phyloP scores from a whole-genome alignment of 2,797 vertebrate species.

The Schizopygopsis pylzovi region DNA sequence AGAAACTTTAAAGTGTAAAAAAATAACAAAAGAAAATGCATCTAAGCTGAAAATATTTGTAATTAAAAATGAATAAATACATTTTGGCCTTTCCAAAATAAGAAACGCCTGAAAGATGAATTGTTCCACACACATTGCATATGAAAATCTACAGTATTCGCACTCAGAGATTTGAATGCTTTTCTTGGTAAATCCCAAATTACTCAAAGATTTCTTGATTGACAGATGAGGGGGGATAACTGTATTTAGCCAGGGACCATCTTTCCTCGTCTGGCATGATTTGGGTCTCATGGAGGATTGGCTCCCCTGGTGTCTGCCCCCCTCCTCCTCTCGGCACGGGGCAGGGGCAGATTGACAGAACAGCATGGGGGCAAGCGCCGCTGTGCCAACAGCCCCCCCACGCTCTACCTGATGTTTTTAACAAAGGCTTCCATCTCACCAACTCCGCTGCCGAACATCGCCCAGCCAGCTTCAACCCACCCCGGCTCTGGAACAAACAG shows the following conservation, averaged over 20 bases:
- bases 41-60: background rate
- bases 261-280: conserved; percentile 61
- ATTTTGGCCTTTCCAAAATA: conserved; percentile 13
- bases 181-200: conserved; percentile 50
- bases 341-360: conserved; percentile 71
- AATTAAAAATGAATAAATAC: background rate
- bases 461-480: conserved; percentile 57
- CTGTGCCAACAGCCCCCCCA: conserved; percentile 60
- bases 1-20: background rate
- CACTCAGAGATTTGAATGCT: conserved; percentile 31
- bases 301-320: conserved; percentile 51
- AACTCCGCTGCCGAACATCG: conserved; percentile 40
- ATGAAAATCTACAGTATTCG: conserved; percentile 21
- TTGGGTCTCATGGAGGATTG: conserved; percentile 65
- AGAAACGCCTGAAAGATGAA: background rate
- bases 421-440: conserved; percentile 63
- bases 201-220: conserved; percentile 65
- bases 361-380: conserved; percentile 66
- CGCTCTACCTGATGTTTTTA: conserved; percentile 70
- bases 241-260: conserved; percentile 68
- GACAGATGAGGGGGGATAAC: conserved; percentile 71
- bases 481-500: conserved; percentile 62
- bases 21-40: background rate
- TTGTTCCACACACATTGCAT: conserved; percentile 20
- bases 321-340: conserved; percentile 56